A percentile compares a stretch with the other conserved stretches of the same genome.
phyloP scores from a whole-genome alignment of 2,113 vertebrate species.

The Rutilus rutilus region DNA sequence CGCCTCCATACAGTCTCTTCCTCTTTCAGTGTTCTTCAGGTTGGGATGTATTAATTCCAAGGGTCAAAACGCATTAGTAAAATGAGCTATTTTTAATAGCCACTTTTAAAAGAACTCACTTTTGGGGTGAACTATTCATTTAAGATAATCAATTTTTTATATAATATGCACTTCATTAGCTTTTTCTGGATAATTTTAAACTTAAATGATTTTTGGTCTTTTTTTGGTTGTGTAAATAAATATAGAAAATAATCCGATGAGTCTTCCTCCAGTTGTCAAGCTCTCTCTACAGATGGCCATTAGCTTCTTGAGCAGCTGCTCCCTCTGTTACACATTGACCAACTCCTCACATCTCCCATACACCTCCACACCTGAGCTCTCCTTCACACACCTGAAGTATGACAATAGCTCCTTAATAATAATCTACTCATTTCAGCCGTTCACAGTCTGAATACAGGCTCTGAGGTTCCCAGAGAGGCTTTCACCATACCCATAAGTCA shows the following conservation, averaged over 20 bases:
- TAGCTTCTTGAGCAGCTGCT: slow-evolving; percentile 41
- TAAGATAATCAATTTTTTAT: not conserved
- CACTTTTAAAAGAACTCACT: not conserved
- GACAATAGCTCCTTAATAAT: slow-evolving; percentile 28
- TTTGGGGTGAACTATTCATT: not conserved
- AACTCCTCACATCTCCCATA: slow-evolving; percentile 8
- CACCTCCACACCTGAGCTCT: slow-evolving; percentile 50
- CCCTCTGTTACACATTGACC: slow-evolving; percentile 25
- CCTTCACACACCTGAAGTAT: slow-evolving; percentile 44
- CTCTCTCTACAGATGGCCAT: slow-evolving; percentile 27
- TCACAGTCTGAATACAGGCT: not conserved
- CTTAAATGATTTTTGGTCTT: not conserved
- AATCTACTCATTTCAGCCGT: slow-evolving; percentile 12
- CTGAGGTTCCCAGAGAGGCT: not conserved
- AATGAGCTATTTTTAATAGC: too few species aligned
- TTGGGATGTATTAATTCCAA: too few species aligned
- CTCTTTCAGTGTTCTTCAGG: too few species aligned
- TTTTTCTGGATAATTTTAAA: not conserved
- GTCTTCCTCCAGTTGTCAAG: not conserved
- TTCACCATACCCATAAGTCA: slow-evolving; percentile 12
- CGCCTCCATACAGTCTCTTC: too few species aligned
- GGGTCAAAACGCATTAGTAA: too few species aligned
- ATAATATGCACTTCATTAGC: not conserved
- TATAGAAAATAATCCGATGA: not conserved
- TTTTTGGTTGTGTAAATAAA: slow-evolving; percentile 13